Percentiles rank a stretch among this genome's conserved stretches.
These are phyloP conservation scores for Zaprionus kolodkinae DNA, from an alignment of 1,140 invertebrate genomes.

Conservation along the genomic window DNA sequence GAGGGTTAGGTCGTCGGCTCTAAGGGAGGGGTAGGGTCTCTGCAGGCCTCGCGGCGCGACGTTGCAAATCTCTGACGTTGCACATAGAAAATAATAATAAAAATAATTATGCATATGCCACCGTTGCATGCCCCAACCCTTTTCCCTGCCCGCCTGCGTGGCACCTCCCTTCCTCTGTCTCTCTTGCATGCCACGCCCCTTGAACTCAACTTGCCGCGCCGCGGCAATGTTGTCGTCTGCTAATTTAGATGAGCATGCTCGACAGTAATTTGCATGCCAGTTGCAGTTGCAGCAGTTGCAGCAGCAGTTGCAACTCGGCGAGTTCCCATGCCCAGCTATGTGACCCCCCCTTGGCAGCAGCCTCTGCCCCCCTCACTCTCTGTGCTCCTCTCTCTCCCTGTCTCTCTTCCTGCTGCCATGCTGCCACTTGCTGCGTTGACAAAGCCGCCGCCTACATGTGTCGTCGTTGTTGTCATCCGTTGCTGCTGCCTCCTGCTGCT, in stretches of 20 bases:
- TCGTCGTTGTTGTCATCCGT: slow-evolving; percentile 47
- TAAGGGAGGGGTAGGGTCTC: neutral
- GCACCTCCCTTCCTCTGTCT: neutral
- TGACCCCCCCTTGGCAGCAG: neutral
- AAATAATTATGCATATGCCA: slow-evolving; percentile 82
- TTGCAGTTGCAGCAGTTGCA: slow-evolving; percentile 58
- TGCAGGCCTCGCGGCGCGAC: neutral
- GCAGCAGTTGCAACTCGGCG: slow-evolving; percentile 10
- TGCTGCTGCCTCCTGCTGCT: slow-evolving; percentile 2
- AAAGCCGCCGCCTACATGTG: slow-evolving; percentile 76
- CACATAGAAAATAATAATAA: slow-evolving; percentile 76
- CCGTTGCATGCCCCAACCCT: slow-evolving; percentile 35
- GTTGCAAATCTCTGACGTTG: slow-evolving; percentile 40
- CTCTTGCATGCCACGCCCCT: neutral
- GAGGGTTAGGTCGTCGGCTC: neutral
- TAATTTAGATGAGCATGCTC: slow-evolving; percentile 81
- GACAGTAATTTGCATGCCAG: slow-evolving; percentile 81
- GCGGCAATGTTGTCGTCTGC: slow-evolving; percentile 39
- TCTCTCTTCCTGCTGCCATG: neutral
- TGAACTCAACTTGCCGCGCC: slow-evolving; percentile 1
- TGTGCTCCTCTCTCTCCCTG: too few species aligned
- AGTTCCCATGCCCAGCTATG: slow-evolving; percentile 28
- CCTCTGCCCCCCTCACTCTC: too few species aligned
- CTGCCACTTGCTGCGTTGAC: slow-evolving; percentile 54
- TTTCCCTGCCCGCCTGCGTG: too few species aligned